Evolutionary conservation across 1,140 invertebrate species (phyloP).

Genomic region (Manduca sexta): DNA sequence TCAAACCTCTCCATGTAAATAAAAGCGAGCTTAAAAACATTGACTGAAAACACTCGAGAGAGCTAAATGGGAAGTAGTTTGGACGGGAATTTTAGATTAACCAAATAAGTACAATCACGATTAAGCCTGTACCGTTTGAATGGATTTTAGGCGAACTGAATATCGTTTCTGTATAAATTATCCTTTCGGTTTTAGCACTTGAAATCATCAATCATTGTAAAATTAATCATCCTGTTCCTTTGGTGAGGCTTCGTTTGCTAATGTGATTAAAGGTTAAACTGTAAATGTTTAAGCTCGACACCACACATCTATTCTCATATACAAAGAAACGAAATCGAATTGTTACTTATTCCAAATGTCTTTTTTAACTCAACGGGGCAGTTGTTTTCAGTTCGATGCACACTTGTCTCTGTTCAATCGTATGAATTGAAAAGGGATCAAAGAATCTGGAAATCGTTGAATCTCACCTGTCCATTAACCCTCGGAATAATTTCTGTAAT

Average conservation of each 20-base stretch:
- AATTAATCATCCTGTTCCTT: too few species aligned
- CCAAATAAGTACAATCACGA: constrained; percentile 32
- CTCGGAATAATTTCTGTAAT: constrained; percentile 36
- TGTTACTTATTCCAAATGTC: too few species aligned
- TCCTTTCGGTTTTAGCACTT: constrained; percentile 7
- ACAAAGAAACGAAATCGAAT: too few species aligned
- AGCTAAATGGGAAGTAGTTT: constrained; percentile 5
- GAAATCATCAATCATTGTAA: too few species aligned
- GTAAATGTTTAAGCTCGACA: not conserved
- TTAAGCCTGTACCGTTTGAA: constrained; percentile 14
- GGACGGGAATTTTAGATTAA: constrained; percentile 24
- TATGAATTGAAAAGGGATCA: not conserved
- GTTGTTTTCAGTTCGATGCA: not conserved
- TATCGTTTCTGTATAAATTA: constrained; percentile 22
- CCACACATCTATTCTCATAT: not conserved
- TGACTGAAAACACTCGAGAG: not conserved
- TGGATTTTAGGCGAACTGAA: constrained; percentile 11
- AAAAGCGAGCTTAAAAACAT: constrained; percentile 1
- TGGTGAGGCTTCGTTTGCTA: too few species aligned
- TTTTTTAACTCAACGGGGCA: not conserved
- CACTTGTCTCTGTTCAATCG: not conserved
- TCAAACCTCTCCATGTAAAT: not conserved
- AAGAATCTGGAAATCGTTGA: constrained; percentile 40
- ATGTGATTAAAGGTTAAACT: too few species aligned
- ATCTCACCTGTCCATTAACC: constrained; percentile 50